phyloP scores from a whole-genome alignment of 1,140 invertebrate genomes.

The Triops cancriformis region DNA sequence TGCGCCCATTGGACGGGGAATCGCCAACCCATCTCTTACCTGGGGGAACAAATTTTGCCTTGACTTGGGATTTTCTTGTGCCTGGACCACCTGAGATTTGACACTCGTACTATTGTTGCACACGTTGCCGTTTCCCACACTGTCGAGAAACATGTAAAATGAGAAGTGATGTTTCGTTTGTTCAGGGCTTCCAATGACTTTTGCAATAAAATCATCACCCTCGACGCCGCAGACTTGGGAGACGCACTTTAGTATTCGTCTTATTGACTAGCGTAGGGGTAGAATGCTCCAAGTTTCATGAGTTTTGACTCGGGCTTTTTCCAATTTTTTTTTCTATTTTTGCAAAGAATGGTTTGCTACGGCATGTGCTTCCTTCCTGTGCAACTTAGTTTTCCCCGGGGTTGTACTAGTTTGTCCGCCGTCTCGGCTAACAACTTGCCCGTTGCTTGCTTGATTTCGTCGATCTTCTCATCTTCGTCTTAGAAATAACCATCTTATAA shows the following conservation, averaged over 20 bases:
- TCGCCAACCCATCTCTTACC: neutral
- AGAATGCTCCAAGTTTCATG: neutral
- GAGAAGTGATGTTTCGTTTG: neutral
- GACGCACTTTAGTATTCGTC: neutral
- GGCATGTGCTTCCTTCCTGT: neutral
- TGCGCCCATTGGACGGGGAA: neutral
- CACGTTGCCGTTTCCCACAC: neutral
- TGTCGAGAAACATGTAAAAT: neutral
- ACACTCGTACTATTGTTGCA: neutral
- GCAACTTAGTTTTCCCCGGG: neutral
- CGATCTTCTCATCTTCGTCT: neutral
- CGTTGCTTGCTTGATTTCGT: neutral
- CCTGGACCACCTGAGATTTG: neutral
- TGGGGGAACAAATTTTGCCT: neutral
- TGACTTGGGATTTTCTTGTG: neutral
- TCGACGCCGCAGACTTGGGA: neutral
- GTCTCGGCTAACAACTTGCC: neutral
- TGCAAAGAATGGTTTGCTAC: neutral
- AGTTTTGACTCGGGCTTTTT: neutral
- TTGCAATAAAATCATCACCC: neutral
- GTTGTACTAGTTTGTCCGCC: neutral
- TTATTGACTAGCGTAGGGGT: neutral
- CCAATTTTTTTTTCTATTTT: neutral
- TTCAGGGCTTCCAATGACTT: constrained; percentile 3
- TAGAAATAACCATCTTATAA: neutral